Evolutionary conservation across 2,888 invertebrate species (phyloP), one percentile per base, ranked within the genome.

Genomic region (Lasioglossum zephyrum): DNA sequence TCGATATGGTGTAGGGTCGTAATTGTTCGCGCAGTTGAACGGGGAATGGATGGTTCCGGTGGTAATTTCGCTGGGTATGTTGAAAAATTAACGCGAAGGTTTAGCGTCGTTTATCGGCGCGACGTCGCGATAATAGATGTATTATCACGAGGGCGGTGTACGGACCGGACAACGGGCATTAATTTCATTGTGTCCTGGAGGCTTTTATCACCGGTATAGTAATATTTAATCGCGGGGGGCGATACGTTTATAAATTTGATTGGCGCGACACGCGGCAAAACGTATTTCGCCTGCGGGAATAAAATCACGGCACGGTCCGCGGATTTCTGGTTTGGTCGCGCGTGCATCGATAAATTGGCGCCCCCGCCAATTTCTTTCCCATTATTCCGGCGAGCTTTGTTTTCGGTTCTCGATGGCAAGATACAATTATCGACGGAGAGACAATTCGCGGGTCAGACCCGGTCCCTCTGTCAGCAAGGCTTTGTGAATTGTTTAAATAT

Each of bases 401-500:
- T 41, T 22, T n/a, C 57, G n/a, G 22, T n/a, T 5, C 39, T 2
- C 66, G 44, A 16, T 18, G 36, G 26, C 82, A 47, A 73, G 79
- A 73, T 73, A 79, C 60, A 72, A 79, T 78, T 80, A 83, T 78
- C 47, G 47, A 75, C 4, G 9, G 63, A 4, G 11, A 9, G 13
- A 41, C 73, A 79, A 79, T 31, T 63, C 63, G 63, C 6, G 26
- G 6, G 60, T 16, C 26, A 0, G 60, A 63, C 53, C 9, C n/a
- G n/a, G 9, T 9, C 2, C 26, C 60, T 26, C 26, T 63, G 63
- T 31, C 31, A 16, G 16, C 63, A 3, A 8, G 53, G 66, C 78
- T 53, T 85, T 81, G 57, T 72, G 69, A 22, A 72, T 44, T 11
- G 79, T 85, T 69, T 77, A 81, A 86, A 86, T 86, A 86, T 86